Base-by-base conservation (phyloP, 1,140 invertebrate species). In the Plectus sambesii region DNA sequence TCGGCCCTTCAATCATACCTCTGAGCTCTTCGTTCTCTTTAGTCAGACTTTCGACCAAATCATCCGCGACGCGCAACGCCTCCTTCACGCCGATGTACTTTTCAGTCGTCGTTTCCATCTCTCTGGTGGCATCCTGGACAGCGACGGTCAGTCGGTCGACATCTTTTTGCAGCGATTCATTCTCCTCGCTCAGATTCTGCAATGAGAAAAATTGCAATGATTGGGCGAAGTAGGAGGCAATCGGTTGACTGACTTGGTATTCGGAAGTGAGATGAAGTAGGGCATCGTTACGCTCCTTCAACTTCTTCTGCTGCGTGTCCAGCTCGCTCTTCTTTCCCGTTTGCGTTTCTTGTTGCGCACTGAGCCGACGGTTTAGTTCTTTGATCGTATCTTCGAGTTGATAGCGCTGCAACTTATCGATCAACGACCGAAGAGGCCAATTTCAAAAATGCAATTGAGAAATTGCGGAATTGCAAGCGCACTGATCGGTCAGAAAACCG, bases 371-470 rank as follows among this genome's bases (percentile, higher is more conserved):
- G 26, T 58, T 66, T 30, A 66, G 46, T 38, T 66, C 64, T 20
- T 60, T 38, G 43, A 66, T 66, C 23, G 48, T 62, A 20, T 66
- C 63, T 56, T 66, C 63, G 20, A 68, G 36, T 47, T 66, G 64
- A 5, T 48, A 41, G 57, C 60, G 56, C 63, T 66, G 39, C 45
- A 66, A 38, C 17, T 3, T 24, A 12, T 43, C 45, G 42, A 23
- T 57, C 53, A 6, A 57, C 17, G 3, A 42, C 22, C 5, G 51
- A 47, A 19, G 47, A 42, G 25, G 39, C 22, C 8, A 38, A 24
- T 8, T 39, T 42, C 39, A 57, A 52, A 30, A 25, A 29, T 43
- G 53, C 54, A 29, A 47, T 48, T 26, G 24, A 35, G 33, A 19
- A 51, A 3, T 29, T 51, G 8, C 3, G 47, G n/a, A 12, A 17